Base-by-base conservation (phyloP, 2,113 vertebrate species). In the Cyanoderma ruficeps region DNA sequence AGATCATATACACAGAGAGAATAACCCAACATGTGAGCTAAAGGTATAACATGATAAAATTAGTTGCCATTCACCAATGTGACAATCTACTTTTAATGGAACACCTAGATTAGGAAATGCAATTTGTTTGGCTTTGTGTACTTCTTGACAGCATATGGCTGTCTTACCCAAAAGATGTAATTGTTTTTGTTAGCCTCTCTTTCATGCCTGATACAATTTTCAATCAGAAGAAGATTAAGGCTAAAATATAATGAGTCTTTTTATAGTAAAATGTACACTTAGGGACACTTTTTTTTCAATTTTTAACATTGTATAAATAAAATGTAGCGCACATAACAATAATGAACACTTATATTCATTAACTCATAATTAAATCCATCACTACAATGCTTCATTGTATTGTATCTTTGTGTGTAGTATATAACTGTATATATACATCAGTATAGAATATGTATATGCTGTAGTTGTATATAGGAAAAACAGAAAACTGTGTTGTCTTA, bases 81-180 rank as follows among this genome's bases (percentile, higher is more conserved):
- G 70, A 81, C 82, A 88, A 85, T 94, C 57, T 96, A 57, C 75
- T 95, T 97, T 96, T 95, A 97, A 96, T 87, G 79, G 61, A 94
- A 86, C 35, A 75, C 23, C 39, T 88, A 71, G 46, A 91, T 85
- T 68, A 68, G 76, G 81, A 96, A 97, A 92, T 89, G 70, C 52
- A 96, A 88, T 96, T 95, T 95, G 78, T 69, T 95, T 88, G 41
- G 19, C 65, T 76, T 96, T 95, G 88, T 85, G 79, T 82, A 94
- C 33, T 53, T 59, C 71, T 89, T 96, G 95, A 93, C 61, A 88
- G 94, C 92, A 81, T 95, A 81, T 37, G 77, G 39, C 80, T 93
- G 35, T 72, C 87, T 95, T 89, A 84, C 75, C 60, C 28, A 33
- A 90, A 88, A 97, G 60, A 79, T 41, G 14, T 50, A 57, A 83